phyloP scores from a whole-genome alignment of 2,113 vertebrate species.

The Solea senegalensis region DNA sequence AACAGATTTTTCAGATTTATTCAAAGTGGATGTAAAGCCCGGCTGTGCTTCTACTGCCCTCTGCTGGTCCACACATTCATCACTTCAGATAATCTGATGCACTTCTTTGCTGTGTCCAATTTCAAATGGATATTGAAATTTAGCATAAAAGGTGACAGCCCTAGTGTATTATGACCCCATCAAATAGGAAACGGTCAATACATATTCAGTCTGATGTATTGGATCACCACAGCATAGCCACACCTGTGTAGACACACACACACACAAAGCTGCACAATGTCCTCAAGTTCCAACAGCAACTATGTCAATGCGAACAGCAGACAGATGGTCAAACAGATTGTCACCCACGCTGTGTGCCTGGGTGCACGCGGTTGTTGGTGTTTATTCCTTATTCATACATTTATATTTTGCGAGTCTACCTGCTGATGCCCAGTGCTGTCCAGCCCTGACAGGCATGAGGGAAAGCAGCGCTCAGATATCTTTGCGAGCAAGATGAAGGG shows the following conservation, averaged over 20 bases:
- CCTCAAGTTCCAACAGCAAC: constrained; percentile 44
- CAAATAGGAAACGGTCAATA: not conserved
- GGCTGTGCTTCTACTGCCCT: too few species aligned
- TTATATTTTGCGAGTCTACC: constrained; percentile 50
- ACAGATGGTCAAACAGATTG: constrained; percentile 66
- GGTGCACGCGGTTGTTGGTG: constrained; percentile 18
- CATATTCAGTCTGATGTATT: not conserved
- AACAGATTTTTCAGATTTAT: too few species aligned
- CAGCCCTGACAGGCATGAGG: constrained; percentile 39
- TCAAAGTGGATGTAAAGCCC: too few species aligned
- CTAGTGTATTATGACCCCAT: constrained; percentile 10
- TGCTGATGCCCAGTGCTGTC: constrained; percentile 42
- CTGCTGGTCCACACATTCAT: too few species aligned
- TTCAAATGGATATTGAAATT: too few species aligned
- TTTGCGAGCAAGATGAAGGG: constrained; percentile 35
- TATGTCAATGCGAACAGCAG: constrained; percentile 22
- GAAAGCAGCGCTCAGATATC: constrained; percentile 37
- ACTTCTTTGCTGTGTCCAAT: too few species aligned
- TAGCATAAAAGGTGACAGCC: too few species aligned
- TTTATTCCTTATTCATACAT: constrained; percentile 55
- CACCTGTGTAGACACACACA: constrained; percentile 28
- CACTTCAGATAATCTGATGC: too few species aligned
- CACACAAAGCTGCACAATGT: constrained; percentile 7
- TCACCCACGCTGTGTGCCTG: constrained; percentile 32
- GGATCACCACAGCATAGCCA: not conserved